A percentile compares a stretch with the other conserved stretches of the same genome.
Evolutionary conservation across 2,888 invertebrate genomes (phyloP).

Genomic region (Habroteleia sp.): DNA sequence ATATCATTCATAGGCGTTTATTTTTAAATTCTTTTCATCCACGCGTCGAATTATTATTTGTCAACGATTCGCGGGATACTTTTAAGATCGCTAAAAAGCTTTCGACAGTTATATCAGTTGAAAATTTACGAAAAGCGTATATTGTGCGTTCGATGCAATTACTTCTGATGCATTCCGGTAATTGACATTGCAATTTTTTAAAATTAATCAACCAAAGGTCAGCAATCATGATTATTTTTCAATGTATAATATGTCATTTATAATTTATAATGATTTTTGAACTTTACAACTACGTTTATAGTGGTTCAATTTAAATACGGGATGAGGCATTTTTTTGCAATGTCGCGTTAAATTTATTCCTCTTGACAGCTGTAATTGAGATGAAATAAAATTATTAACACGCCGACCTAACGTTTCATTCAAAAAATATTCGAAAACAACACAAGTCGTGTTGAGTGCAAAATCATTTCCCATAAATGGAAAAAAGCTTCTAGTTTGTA

Average conservation of each 20-base stretch:
- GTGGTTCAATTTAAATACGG: constrained; percentile 35
- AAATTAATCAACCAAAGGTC: constrained; percentile 49
- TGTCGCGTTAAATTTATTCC: constrained; percentile 26
- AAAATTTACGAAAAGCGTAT: constrained; percentile 23
- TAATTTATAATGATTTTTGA: constrained; percentile 63
- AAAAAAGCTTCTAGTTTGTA: constrained; percentile 34
- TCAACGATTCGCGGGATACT: constrained; percentile 32
- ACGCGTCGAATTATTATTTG: constrained; percentile 40
- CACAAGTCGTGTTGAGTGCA: neutral
- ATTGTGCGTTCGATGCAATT: constrained; percentile 40
- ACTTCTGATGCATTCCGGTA: constrained; percentile 47
- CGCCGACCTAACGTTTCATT: constrained; percentile 13
- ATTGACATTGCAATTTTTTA: constrained; percentile 50
- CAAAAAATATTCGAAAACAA: neutral
- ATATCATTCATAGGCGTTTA: constrained; percentile 27
- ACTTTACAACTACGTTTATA: constrained; percentile 25
- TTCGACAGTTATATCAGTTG: constrained; percentile 38
- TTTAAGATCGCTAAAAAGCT: constrained; percentile 55
- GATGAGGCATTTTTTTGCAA: constrained; percentile 33
- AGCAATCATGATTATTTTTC: constrained; percentile 55
- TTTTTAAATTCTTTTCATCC: constrained; percentile 42
- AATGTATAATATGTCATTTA: constrained; percentile 58
- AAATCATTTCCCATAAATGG: constrained; percentile 24
- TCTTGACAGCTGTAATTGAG: constrained; percentile 51
- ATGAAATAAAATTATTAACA: constrained; percentile 56